Percentiles rank a stretch among this genome's conserved stretches.
These are phyloP conservation scores for Calliopum simillimum DNA, from an alignment of 2,888 invertebrate genomes.

Conservation along the genomic window DNA sequence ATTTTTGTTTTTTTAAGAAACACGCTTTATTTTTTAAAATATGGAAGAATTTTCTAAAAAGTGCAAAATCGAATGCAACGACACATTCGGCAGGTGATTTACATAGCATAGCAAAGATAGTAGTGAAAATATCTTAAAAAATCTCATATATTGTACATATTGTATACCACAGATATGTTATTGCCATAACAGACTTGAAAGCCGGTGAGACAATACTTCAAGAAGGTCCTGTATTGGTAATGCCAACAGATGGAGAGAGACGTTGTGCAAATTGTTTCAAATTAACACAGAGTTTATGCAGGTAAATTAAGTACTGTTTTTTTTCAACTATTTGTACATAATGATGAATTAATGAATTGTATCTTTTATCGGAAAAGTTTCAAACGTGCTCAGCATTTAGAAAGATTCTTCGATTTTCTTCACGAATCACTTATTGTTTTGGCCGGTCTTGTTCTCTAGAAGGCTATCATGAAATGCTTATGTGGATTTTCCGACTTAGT, in stretches of 20 bases:
- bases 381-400: too few relatives aligned
- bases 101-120: slow-evolving; percentile 10
- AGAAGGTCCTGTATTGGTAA: slow-evolving; percentile 71
- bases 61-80: slow-evolving; percentile 55
- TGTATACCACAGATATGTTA: slow-evolving; percentile 67
- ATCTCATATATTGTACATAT: slow-evolving; percentile 16
- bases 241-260: slow-evolving; percentile 65
- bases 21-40: too few relatives aligned
- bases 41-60: slow-evolving; percentile 59
- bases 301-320: slow-evolving; percentile 52
- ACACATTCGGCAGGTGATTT: slow-evolving; percentile 58
- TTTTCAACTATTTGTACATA: too few relatives aligned
- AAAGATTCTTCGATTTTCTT: too few relatives aligned
- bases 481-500: too few relatives aligned
- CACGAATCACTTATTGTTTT: too few relatives aligned
- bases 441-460: too few relatives aligned
- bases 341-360: too few relatives aligned
- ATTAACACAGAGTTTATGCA: slow-evolving; percentile 54
- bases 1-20: too few relatives aligned
- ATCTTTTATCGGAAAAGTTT: too few relatives aligned
- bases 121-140: slow-evolving; percentile 45
- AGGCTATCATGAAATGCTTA: too few relatives aligned
- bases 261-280: slow-evolving; percentile 70
- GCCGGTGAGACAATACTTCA: slow-evolving; percentile 71
- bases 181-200: slow-evolving; percentile 69